Base-by-base conservation (phyloP, 2,888 invertebrate genomes). In the Lysandra coridon region DNA sequence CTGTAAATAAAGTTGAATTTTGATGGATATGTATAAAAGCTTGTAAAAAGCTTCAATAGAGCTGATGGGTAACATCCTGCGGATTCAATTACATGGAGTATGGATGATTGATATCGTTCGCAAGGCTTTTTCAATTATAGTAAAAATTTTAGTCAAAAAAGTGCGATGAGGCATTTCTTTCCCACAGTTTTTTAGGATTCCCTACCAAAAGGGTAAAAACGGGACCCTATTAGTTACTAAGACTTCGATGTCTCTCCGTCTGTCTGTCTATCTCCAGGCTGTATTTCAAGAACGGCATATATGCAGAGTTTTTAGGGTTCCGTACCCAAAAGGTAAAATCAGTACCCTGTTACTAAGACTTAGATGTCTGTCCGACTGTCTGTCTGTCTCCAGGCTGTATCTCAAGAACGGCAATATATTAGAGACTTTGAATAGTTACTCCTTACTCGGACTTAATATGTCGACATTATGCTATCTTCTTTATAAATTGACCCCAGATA, bases 51-150 rank as follows among this genome's bases (percentile, higher is more conserved):
- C 88, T 89, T 80, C 87, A 91, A 90, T 90, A 89, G 86, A 85
- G 87, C 86, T 89, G 89, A 93, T 92, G 89, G 89, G 91, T 86
- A 87, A 89, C 92, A 91, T 93, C 93, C 93, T 93, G 92, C 88
- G 87, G 91, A 87, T 90, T 92, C 89, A 92, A 91, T 93, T 93
- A 91, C 91, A 88, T 87, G 87, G 86, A 88, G 86, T 87, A 87
- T 89, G 85, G 87, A 89, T 88, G 88, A 90, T 89, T 89, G 87
- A 88, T 90, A 86, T 83, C 83, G 85, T 84, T 44, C 5, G 82
- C 23, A 53, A 76, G 57, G 33, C 3, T 76, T 53, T 76, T 23
- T 76, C 33, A 76, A 76, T 76, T 23, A 57, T 7, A 76, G 33
- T 76, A n/a, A 33, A 30, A 76, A 76, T 53, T 76, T 14, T 57